Evolutionary conservation across 1,140 invertebrate species (phyloP), one percentile per base, ranked within the genome.

Genomic region (Teleopsis dalmanni): DNA sequence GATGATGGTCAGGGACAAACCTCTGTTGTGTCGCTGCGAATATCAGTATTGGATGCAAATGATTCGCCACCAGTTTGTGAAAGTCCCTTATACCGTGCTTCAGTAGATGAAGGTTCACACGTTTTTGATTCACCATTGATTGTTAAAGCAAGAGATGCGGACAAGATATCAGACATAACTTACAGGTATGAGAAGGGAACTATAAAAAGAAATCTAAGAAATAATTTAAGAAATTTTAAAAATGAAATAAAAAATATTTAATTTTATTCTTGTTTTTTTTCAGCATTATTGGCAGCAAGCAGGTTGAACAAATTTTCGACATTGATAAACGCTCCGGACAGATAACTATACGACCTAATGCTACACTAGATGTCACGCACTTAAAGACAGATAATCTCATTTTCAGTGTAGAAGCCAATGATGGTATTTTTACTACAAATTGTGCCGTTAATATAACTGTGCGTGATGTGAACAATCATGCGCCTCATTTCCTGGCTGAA

Each of bases 391-490:
- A 71, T 14, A 56, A 64, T 38, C 51, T 70, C 3, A 57, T 61
- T 21, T 71, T 71, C 37, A 50, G 58, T 14, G 67, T 71, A 16
- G 63, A 71, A 77, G 88, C 87, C 1, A 85, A 76, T 59, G 88
- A 91, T 62, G 86, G 87, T 0, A 76, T 79, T 25, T 86, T 80
- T 51, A 80, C 80, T 45, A 77, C 82, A 23, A 81, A 79, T 6
- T 81, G 84, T 21, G 70, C 76, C 13, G 83, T 91, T 1, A 84
- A 85, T 55, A 83, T 92, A 13, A 81, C 78, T 1, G 79, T 93
- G 1, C 75, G 83, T 8, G 91, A 95, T 71, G 84, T 91, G 3
- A 95, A 95, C 70, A 91, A 94, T 60, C 87, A 92, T 67, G 75
- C 77, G 5, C 91, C 91, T 2, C 74, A 77, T 8, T 95, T 95